Base-by-base conservation (phyloP, 2,888 invertebrate species). In the Zhengitettix transpicula region DNA sequence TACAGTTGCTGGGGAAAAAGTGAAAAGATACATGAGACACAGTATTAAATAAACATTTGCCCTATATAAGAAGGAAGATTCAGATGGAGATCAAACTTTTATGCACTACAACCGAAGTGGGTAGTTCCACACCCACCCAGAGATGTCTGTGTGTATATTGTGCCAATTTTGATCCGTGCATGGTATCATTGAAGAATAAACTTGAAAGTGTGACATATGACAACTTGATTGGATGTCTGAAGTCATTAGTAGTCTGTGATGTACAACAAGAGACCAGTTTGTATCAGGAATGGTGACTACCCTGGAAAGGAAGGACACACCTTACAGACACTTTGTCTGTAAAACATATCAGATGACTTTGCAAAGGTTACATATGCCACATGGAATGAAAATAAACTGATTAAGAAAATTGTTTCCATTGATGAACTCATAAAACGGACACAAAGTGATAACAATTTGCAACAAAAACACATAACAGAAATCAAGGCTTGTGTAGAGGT, bases 91-190 rank as follows among this genome's bases (percentile, higher is more conserved):
- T 47, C 47, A 47, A 7, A 47, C 2, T n/a, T 63, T 57, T 59
- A 59, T 52, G 53, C 58, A n/a, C n/a, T n/a, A n/a, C n/a, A n/a
- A n/a, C n/a, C n/a, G n/a, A n/a, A n/a, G n/a, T n/a, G n/a, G n/a
- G n/a, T n/a, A n/a, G n/a, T n/a, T n/a, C n/a, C n/a, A n/a, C n/a
- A n/a, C n/a, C n/a, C n/a, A n/a, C 10, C 53, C 8, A 44, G 28
- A 17, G 59, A 62, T 44, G 52, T 58, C 53, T 61, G 56, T 44
- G 61, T 53, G 58, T 63, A n/a, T 62, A 61, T 60, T 62, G 61
- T 58, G 59, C 61, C 12, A 63, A 61, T 60, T 61, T 61, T 56
- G 56, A 63, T 28, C 51, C 61, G 11, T 54, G 59, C 10, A 14
- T 58, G 17, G 55, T 56, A 40, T 52, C 16, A 28, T 55, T 61